Base-by-base conservation (phyloP, 2,888 invertebrate genomes). In the Epsilonema sp. region DNA sequence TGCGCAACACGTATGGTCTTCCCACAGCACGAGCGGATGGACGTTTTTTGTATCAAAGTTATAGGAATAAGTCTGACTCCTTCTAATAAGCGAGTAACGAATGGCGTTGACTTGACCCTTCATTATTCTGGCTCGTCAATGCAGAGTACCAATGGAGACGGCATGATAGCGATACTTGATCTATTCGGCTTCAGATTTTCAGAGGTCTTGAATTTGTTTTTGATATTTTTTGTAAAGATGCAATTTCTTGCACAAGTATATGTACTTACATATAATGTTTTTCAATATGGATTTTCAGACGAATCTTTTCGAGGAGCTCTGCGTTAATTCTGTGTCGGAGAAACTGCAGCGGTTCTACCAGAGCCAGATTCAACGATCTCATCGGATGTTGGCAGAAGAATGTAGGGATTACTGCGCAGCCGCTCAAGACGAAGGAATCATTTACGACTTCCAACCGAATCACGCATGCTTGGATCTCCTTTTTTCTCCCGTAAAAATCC, bases 321-420 rank as follows among this genome's bases (percentile, higher is more conserved):
- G 89, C 70, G 85, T 86, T 59, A 90, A 90, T 70, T 72, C 90
- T 51, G 87, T 87, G 69, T 86, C 89, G 1, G 90, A 90, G 71
- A 87, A 87, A 26, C 85, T 90, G 84, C 89, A 90, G 67, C 89
- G 89, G 68, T 89, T 87, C 68, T 90, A 89, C 73, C 90, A 87
- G 69, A 89, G 87, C 46, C 87, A 89, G 69, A 85, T 89, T 57
- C 87, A 87, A 68, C 82, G 84, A 22, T 80, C 83, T 55, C 81
- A 84, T 53, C 87, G 89, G 70, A 84, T 87, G 46, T 86, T 87
- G 62, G 75, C 84, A 52, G 89, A 89, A 66, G 87, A 89, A 71
- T 85, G 85, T 80, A 65, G n/a, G n/a, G n/a, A n/a, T n/a, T n/a
- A n/a, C n/a, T n/a, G n/a, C n/a, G n/a, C n/a, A n/a, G n/a, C n/a